These are phyloP conservation scores for Microcebus ravelobensis DNA, from an alignment of 2,113 vertebrate genomes.

Conservation along the genomic window DNA sequence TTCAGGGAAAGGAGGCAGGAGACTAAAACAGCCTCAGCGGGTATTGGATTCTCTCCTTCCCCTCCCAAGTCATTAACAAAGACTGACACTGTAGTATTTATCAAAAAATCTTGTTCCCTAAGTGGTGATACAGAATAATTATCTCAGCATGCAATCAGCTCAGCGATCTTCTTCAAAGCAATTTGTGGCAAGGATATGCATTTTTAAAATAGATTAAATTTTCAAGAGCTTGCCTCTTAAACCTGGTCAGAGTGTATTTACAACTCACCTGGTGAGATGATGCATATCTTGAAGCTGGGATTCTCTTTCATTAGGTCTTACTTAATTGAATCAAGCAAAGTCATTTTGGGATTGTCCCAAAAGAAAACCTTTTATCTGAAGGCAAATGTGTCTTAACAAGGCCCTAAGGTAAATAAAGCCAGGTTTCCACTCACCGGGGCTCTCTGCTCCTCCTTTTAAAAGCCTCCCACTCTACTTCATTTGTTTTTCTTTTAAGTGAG, in stretches of 20 bases:
- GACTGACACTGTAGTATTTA: conserved; percentile 70
- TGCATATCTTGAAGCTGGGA: neutral
- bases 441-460: neutral
- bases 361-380: conserved; percentile 71
- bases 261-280: conserved; percentile 66
- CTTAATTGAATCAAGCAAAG: conserved; percentile 66
- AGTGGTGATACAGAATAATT: conserved; percentile 75
- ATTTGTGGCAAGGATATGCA: conserved; percentile 67
- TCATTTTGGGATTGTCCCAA: conserved; percentile 61
- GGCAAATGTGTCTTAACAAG: conserved; percentile 61
- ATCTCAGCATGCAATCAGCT: conserved; percentile 76
- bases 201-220: conserved; percentile 73
- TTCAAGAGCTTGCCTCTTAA: conserved; percentile 68
- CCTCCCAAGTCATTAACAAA: conserved; percentile 71
- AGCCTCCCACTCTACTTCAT: neutral
- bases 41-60: neutral
- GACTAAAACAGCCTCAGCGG: neutral
- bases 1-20: neutral
- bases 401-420: conserved; percentile 54
- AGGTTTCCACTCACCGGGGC: neutral
- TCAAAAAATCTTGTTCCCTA: conserved; percentile 69
- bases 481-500: conserved; percentile 36
- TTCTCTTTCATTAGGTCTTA: conserved; percentile 64
- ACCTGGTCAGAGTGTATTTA: conserved; percentile 66
- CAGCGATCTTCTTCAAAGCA: conserved; percentile 70